Evolutionary conservation across 2,797 vertebrate genomes (phyloP).

Genomic region (Hafferia zeledoni): DNA sequence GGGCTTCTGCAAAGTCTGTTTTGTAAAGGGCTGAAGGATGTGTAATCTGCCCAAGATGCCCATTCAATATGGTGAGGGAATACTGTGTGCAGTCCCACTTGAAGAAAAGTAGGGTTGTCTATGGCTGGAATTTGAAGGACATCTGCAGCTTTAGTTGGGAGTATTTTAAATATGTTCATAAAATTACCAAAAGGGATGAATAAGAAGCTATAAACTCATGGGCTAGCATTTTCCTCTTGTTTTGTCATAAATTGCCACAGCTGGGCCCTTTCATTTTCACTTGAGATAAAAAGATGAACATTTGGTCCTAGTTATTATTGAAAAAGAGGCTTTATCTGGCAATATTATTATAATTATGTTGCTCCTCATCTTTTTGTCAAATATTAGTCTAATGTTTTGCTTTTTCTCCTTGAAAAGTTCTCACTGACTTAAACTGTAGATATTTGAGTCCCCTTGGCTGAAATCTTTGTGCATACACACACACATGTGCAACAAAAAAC

Average conservation of each 20-base stretch:
- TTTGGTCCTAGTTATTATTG: neutral
- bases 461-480: neutral
- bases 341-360: neutral
- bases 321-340: neutral
- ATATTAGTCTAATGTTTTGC: neutral
- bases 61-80: neutral
- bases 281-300: neutral
- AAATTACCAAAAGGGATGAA: neutral
- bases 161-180: neutral
- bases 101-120: neutral
- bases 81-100: neutral
- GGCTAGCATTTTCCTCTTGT: neutral
- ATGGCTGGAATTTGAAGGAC: neutral
- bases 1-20: neutral
- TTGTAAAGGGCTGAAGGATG: neutral
- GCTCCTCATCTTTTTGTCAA: neutral
- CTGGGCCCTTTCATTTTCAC: neutral
- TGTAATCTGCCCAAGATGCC: neutral
- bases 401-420: neutral
- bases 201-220: neutral
- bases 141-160: neutral
- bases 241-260: neutral
- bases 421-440: neutral
- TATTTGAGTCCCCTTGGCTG: neutral
- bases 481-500: rapidly evolving